Conservation (phyloP, 2,113 vertebrate genomes). For the Natator depressus region DNA sequence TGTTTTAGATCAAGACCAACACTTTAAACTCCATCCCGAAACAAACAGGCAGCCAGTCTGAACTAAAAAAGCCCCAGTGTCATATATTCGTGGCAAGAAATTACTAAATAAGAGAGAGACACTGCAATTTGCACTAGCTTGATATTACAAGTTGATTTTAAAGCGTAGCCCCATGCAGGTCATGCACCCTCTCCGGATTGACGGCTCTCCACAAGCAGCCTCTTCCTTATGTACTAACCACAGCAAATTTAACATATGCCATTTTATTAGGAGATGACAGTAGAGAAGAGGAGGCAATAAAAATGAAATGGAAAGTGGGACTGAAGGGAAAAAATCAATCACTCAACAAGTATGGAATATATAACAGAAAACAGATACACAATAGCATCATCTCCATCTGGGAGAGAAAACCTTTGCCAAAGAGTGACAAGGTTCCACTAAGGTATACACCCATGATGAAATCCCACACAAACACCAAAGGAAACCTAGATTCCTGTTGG, state of each 20-base stretch:
- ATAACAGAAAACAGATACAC: slow-evolving; percentile 13
- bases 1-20: neutral
- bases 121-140: neutral
- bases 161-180: neutral
- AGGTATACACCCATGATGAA: neutral
- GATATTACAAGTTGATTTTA: neutral
- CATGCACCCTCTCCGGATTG: neutral
- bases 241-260: slow-evolving; percentile 22
- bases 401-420: neutral
- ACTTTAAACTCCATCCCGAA: neutral
- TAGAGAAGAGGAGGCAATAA: neutral
- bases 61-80: neutral
- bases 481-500: neutral
- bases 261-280: neutral
- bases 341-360: slow-evolving; percentile 13
- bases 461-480: neutral
- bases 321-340: slow-evolving; percentile 28
- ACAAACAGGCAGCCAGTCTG: rapidly evolving
- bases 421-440: neutral
- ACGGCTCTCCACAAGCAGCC: neutral
- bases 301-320: neutral
- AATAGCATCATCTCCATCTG: neutral
- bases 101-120: rapidly evolving
- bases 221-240: neutral
- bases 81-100: neutral